Conservation (phyloP, 2,888 invertebrate genomes). For the Smittia aterrima region DNA sequence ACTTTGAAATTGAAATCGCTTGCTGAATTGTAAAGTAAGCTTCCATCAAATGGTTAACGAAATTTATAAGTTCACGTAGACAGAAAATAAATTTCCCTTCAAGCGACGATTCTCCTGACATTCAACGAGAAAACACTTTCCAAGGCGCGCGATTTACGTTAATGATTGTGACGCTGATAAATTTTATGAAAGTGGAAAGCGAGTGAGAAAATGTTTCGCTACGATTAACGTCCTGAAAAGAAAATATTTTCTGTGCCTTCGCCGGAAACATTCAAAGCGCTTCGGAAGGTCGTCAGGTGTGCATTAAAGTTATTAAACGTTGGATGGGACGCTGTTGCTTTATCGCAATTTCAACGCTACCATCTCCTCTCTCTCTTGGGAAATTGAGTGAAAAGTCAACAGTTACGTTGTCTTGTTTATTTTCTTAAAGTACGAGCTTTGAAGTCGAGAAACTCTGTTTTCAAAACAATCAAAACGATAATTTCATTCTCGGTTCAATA, state of each 20-base stretch:
- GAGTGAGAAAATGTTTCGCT: background rate
- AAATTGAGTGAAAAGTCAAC: too few relatives aligned
- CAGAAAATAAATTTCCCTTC: background rate
- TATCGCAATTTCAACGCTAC: too few relatives aligned
- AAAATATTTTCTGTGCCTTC: background rate
- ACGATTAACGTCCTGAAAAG: background rate
- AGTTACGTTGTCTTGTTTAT: too few relatives aligned
- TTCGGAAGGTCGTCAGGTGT: conserved; percentile 32
- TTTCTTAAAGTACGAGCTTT: too few relatives aligned
- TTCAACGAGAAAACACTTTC: background rate
- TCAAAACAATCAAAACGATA: too few relatives aligned
- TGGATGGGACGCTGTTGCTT: conserved; percentile 29
- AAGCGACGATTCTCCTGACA: background rate
- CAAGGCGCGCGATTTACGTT: conserved; percentile 32
- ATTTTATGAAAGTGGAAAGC: conserved; percentile 22
- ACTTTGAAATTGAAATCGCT: background rate
- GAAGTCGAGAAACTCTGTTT: too few relatives aligned
- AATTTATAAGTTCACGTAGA: background rate
- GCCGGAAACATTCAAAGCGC: background rate
- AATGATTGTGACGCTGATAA: conserved; percentile 37
- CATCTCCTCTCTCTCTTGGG: too few relatives aligned
- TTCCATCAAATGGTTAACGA: background rate
- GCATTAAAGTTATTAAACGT: conserved; percentile 32
- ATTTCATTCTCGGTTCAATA: too few relatives aligned
- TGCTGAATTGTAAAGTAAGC: background rate